Conservation (phyloP, 2,888 invertebrate species). For the Drosophila diplacantha region DNA sequence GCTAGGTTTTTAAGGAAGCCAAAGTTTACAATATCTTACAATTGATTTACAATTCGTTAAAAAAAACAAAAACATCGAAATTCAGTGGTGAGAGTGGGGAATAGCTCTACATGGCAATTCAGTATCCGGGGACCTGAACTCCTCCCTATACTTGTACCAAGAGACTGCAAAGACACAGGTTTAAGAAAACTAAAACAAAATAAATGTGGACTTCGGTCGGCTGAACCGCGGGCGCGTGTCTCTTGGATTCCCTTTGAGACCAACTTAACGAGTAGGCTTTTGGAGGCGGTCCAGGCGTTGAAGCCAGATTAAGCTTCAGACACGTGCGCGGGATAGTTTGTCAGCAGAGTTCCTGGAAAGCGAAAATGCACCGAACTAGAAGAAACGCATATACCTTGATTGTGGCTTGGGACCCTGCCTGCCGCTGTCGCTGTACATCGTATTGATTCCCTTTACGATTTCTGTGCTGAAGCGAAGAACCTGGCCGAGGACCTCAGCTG, state of each 20-base stretch:
- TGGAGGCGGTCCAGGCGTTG: constrained; percentile 28
- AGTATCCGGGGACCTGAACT: constrained; percentile 1
- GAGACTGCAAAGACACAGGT: constrained; percentile 24
- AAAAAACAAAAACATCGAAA: background rate
- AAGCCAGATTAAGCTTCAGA: constrained; percentile 12
- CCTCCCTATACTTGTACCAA: background rate
- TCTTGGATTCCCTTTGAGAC: constrained; percentile 76
- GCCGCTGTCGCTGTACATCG: constrained; percentile 65
- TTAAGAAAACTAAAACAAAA: constrained; percentile 29
- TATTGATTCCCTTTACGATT: constrained; percentile 71
- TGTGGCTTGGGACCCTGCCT: constrained; percentile 25
- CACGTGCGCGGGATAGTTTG: constrained; percentile 7
- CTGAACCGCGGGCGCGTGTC: constrained; percentile 69
- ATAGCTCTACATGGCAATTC: background rate
- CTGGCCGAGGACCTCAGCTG: constrained; percentile 19
- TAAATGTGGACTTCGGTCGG: constrained; percentile 25
- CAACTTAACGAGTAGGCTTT: constrained; percentile 48
- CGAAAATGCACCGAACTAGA: constrained; percentile 53
- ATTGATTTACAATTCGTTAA: constrained; percentile 7
- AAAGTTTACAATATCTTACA: constrained; percentile 13
- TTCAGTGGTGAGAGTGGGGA: background rate
- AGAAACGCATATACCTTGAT: constrained; percentile 35
- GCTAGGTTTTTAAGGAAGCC: constrained; percentile 1
- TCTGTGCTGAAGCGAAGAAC: constrained; percentile 27
- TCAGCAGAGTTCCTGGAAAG: constrained; percentile 47